Conservation (phyloP, 2,797 vertebrate species). For the Crocidura indochinensis region DNA sequence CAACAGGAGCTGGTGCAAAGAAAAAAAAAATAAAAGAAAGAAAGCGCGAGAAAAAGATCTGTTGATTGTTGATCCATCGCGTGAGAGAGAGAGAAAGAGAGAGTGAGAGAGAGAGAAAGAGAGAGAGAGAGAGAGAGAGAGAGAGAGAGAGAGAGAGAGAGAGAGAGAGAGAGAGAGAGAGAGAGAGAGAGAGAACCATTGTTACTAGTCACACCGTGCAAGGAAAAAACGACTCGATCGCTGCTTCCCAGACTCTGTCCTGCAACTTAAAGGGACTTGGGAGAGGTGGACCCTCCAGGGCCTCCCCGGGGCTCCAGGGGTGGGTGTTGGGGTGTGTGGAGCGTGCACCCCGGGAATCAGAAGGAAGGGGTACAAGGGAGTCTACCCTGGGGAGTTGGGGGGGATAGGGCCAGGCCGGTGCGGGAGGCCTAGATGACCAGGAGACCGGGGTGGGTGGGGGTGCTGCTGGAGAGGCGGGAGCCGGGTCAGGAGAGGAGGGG, state of each 20-base stretch:
- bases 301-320: conserved; percentile 41
- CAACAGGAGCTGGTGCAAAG: background rate
- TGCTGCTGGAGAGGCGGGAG: conserved; percentile 32
- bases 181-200: conserved; percentile 18
- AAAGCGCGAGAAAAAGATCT: background rate
- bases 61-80: background rate
- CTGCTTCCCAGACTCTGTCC: conserved; percentile 27
- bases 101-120: too few relatives aligned
- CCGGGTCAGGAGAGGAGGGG: conserved; percentile 54
- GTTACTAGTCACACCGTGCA: background rate
- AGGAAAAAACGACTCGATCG: background rate
- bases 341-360: too few relatives aligned
- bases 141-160: background rate
- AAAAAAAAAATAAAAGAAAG: background rate
- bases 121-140: background rate
- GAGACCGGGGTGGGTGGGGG: background rate
- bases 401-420: too few relatives aligned
- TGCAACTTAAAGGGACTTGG: conserved; percentile 68
- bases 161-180: background rate
- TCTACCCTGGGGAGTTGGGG: too few relatives aligned
- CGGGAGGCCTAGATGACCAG: too few relatives aligned
- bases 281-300: conserved; percentile 23
- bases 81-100: background rate
- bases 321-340: background rate
- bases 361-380: too few relatives aligned